Evolutionary conservation across 2,888 invertebrate species (phyloP), one percentile per base, ranked within the genome.

Genomic region (Phortica magna): DNA sequence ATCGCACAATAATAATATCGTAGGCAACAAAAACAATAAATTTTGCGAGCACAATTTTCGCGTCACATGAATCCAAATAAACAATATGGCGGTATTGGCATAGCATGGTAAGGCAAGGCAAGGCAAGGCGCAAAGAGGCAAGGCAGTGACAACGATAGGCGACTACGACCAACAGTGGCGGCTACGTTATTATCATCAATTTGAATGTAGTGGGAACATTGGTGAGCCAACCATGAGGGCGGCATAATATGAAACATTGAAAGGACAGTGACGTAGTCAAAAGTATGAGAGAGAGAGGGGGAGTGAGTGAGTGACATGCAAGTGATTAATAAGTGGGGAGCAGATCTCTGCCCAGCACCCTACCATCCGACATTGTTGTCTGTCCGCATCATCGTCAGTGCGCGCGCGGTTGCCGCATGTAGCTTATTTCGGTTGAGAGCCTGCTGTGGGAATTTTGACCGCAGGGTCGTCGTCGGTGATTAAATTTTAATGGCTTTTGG

Each of bases 401-500:
- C 31, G 31, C 3, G 48, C 14, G 14, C 48, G 48, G 48, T 14
- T 1, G 48, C 3, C 48, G 48, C 48, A 9, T 48, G 48, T 48
- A 6, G 48, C 48, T 31, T 31, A 31, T 4, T 31, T 67, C 79
- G 79, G 79, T 70, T 79, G 70, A n/a, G 31, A 71, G 55, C 48
- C 61, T 73, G 77, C 75, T 79, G 79, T 83, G 87, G 83, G 85
- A 85, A 85, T 84, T 84, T 81, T 87, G 87, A 85, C 87, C 85
- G 87, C 85, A 76, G 87, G 83, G 82, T 85, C 87, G 79, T 80
- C 80, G 80, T 80, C 80, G 80, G 80, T 84, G 88, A 86, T 85
- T 87, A 85, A 86, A 85, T 83, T 83, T 86, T 84, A 82, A 86
- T 83, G 82, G 84, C 86, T 87, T 81, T 84, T 74, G 77, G 82